Evolutionary conservation across 2,797 vertebrate genomes (phyloP).

Genomic region (Lepus oiostolus): DNA sequence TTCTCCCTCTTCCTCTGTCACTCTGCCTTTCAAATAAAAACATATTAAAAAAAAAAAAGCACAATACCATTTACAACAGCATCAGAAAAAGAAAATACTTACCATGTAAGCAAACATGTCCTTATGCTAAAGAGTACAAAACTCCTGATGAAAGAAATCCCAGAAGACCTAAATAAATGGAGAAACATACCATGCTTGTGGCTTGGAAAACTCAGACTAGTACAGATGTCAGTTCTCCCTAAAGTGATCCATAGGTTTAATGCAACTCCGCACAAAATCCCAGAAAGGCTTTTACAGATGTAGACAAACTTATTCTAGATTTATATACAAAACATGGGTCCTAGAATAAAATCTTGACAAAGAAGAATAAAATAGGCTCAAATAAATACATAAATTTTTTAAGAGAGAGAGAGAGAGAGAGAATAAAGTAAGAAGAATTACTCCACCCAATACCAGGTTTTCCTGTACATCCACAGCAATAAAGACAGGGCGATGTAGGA

Average conservation of each 20-base stretch:
- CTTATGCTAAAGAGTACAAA: background rate
- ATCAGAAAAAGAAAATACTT: background rate
- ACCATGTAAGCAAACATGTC: background rate
- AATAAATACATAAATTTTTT: too few relatives aligned
- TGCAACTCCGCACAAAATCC: too few relatives aligned
- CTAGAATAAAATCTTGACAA: background rate
- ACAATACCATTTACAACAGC: too few relatives aligned
- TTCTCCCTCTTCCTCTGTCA: too few relatives aligned
- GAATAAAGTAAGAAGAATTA: background rate
- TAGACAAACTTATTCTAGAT: background rate
- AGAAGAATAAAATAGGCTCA: background rate
- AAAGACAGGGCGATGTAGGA: background rate
- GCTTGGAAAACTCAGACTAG: background rate
- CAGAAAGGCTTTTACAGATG: too few relatives aligned
- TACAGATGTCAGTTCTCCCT: background rate
- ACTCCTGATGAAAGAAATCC: background rate
- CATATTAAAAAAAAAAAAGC: too few relatives aligned
- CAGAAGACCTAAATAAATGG: background rate
- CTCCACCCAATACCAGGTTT: background rate
- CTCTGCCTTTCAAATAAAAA: background rate
- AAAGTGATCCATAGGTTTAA: background rate
- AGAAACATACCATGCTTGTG: background rate
- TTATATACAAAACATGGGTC: background rate
- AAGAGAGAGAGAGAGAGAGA: background rate
- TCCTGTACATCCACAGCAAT: background rate